phyloP scores from a whole-genome alignment of 2,888 invertebrate genomes.

The Troilus luridus region DNA sequence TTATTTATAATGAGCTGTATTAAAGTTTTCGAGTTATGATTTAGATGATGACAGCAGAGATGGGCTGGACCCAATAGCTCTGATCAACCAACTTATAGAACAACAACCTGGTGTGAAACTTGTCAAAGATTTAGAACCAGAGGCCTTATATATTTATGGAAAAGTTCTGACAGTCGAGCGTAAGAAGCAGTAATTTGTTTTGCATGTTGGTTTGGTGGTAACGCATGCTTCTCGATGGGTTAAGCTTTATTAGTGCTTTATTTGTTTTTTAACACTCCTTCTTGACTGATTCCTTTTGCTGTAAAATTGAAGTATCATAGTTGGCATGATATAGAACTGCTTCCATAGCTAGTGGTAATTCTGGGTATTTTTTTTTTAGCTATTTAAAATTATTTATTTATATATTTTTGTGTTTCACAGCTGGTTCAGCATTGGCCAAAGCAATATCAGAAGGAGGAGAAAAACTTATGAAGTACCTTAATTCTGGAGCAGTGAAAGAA shows the following conservation, averaged over 20 bases:
- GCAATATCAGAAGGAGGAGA: slow-evolving; percentile 85
- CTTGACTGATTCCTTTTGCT: background rate
- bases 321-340: background rate
- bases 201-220: slow-evolving; percentile 25
- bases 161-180: slow-evolving; percentile 84
- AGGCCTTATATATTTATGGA: slow-evolving; percentile 87
- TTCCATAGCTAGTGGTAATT: background rate
- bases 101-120: slow-evolving; percentile 86
- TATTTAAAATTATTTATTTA: slow-evolving; percentile 42
- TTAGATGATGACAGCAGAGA: slow-evolving; percentile 69
- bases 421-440: slow-evolving; percentile 82
- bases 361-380: slow-evolving; percentile 32
- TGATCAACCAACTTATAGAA: slow-evolving; percentile 81
- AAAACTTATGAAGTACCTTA: slow-evolving; percentile 82
- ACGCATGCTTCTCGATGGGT: background rate
- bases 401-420: slow-evolving; percentile 68
- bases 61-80: slow-evolving; percentile 71
- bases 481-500: slow-evolving; percentile 86
- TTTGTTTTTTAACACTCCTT: background rate
- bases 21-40: slow-evolving; percentile 51
- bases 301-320: background rate
- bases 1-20: background rate
- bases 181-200: slow-evolving; percentile 68
- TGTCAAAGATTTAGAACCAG: slow-evolving; percentile 82
- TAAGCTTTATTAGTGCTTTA: background rate